A percentile compares a stretch with the other conserved stretches of the same genome.
phyloP scores from a whole-genome alignment of 2,113 vertebrate species.

The Percina caprodes region DNA sequence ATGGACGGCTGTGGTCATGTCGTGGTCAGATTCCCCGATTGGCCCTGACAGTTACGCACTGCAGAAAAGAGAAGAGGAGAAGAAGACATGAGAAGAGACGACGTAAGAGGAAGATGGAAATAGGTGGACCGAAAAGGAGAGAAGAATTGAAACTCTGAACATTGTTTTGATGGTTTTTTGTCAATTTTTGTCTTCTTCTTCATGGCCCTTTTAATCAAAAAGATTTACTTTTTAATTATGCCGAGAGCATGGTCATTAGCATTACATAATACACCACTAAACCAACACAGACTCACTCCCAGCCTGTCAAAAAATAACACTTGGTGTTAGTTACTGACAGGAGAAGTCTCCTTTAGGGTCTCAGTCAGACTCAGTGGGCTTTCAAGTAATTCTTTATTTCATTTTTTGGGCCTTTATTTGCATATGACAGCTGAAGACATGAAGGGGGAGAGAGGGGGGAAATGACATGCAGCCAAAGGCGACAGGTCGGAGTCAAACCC shows the following conservation, averaged over 20 bases:
- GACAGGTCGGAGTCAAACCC: too few relatives aligned
- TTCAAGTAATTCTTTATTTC: too few relatives aligned
- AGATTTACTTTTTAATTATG: background rate
- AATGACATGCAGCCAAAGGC: too few relatives aligned
- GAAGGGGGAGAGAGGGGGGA: too few relatives aligned
- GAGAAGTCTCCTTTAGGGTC: too few relatives aligned
- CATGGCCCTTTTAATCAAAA: background rate
- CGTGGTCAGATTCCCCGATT: conserved; percentile 44
- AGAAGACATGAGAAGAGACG: background rate
- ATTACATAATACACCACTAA: background rate
- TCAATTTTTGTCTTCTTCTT: background rate
- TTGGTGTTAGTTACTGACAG: too few relatives aligned
- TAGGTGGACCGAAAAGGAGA: background rate
- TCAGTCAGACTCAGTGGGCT: too few relatives aligned
- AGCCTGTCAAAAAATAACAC: too few relatives aligned
- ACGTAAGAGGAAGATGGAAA: background rate
- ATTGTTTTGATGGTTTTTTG: background rate
- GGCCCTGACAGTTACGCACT: conserved; percentile 41
- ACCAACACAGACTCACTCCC: too few relatives aligned
- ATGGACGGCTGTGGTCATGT: conserved; percentile 58
- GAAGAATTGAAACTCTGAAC: background rate
- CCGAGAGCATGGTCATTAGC: background rate
- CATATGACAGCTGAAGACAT: too few relatives aligned
- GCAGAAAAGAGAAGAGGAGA: background rate
- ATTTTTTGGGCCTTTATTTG: too few relatives aligned